Base-by-base conservation (phyloP, 2,113 vertebrate species). In the Recurvirostra avosetta region DNA sequence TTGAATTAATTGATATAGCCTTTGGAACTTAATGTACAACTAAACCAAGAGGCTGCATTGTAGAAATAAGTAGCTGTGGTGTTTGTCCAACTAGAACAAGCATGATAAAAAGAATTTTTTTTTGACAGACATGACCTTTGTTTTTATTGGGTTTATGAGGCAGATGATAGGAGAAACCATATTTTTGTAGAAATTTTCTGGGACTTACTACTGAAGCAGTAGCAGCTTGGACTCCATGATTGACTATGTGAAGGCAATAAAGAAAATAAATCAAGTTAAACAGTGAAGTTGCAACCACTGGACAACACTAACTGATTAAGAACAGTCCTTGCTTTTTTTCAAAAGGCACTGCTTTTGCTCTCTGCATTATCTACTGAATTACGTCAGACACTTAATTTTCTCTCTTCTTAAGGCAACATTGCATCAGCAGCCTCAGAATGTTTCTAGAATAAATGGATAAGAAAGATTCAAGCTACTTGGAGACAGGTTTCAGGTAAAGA, bases 101-200 rank as follows among this genome's bases (percentile, higher is more conserved):
- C 0, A 12, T 6, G 13, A 59, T 55, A 67, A 67, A 63, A 2
- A 5, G 0, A 49, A 36, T 3, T 6, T 27, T 9, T 50, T 63
- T 63, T 29, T 74, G 20, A 41, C 3, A 84, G 50, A 47, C 14
- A 20, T 2, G 76, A 30, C 1, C 9, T 80, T 32, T 49, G 6
- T 2, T 63, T 91, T 79, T 66, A 47, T 58, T 58, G 2, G 23
- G 2, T 66, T 91, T 89, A 30, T 80, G 36, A 62, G 80, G 34
- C 5, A 59, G 8, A 19, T 27, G 5, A 29, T 5, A 45, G 2
- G 6, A 77, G 4, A 76, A 71, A 47, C 2, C 5, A 32, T 49
- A 43, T 49, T 73, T 88, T 76, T 56, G 7, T 14, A 55, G 27
- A 80, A 15, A 17, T 55, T 43, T 72, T 50, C 29, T 68, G 26